A percentile compares a stretch with the other conserved stretches of the same genome.
These are phyloP conservation scores for Sebastes cheni DNA, from an alignment of 2,797 vertebrate species.

Conservation along the genomic window DNA sequence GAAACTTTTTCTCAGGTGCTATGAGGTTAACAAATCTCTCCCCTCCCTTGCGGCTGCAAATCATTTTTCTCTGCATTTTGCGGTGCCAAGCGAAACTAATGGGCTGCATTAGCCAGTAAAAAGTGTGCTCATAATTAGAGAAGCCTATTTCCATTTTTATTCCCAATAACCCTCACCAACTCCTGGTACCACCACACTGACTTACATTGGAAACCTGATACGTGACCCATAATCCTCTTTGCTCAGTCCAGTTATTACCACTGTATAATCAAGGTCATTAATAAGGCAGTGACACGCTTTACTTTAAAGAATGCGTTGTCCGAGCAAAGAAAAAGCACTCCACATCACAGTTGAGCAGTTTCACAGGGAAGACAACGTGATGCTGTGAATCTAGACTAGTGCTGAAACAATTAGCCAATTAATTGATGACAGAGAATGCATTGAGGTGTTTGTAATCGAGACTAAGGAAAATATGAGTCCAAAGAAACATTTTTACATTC, in stretches of 20 bases:
- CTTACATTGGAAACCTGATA: conserved; percentile 4
- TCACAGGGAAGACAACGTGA: not conserved
- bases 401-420: not conserved
- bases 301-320: not conserved
- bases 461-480: not conserved
- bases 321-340: not conserved
- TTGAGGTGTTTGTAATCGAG: not conserved
- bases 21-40: not conserved
- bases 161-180: not conserved
- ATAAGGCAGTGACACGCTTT: not conserved
- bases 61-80: not conserved
- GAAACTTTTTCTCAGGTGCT: not conserved
- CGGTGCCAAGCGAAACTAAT: not conserved
- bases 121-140: not conserved
- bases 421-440: not conserved
- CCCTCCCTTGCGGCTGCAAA: not conserved
- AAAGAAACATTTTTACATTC: not conserved
- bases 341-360: not conserved
- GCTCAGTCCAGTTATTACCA: conserved; percentile 10
- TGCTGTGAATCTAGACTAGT: not conserved
- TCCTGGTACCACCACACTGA: not conserved
- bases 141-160: conserved; percentile 16
- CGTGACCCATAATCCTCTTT: conserved; percentile 19
- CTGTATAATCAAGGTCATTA: conserved; percentile 17
- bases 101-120: conserved; percentile 2